Evolutionary conservation across 2,797 vertebrate species (phyloP), one percentile per base, ranked within the genome.

Genomic region (Mormyrus hasselquistii): DNA sequence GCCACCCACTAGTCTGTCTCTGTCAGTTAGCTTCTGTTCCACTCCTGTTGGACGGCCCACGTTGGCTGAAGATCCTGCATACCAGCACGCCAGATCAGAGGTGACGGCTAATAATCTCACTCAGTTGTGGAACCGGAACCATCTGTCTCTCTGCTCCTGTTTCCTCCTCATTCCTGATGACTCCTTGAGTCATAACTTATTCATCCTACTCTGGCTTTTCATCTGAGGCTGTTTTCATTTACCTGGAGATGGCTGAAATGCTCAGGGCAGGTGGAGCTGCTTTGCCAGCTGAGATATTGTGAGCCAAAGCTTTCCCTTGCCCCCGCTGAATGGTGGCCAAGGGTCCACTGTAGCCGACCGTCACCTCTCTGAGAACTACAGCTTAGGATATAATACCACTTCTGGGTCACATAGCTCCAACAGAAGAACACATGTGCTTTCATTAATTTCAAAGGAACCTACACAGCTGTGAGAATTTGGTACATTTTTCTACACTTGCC

Each of bases 101-200:
- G 53, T 73, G 88, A 82, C 89, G 57, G 34, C 90, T 91, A 92
- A 92, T 92, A 90, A 91, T 88, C 90, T 89, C 22, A 88, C 88
- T 59, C 89, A 69, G 90, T 84, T 86, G 92, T 91, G 69, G 88
- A 90, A 88, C 89, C 89, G 57, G 90, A 91, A 87, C 91, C 91
- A 91, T 92, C 90, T 91, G 91, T 87, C 89, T 92, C 89, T 89
- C 88, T 86, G 89, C 90, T 91, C 90, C 90, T 90, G 89, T 83
- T 88, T 90, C 90, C 89, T 91, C 47, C 34, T 84, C 25, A 22
- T n/a, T 41, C 59, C 83, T 22, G 44, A 38, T 41, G 59, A 79
- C 73, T 79, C 41, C 38, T 38, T 57, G 59, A 87, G 62, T 89
- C 84, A 76, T 89, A 53, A 76, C 25, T 76, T 76, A 38, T 87